phyloP scores from a whole-genome alignment of 2,888 invertebrate species.

The Geotrupes spiniger region DNA sequence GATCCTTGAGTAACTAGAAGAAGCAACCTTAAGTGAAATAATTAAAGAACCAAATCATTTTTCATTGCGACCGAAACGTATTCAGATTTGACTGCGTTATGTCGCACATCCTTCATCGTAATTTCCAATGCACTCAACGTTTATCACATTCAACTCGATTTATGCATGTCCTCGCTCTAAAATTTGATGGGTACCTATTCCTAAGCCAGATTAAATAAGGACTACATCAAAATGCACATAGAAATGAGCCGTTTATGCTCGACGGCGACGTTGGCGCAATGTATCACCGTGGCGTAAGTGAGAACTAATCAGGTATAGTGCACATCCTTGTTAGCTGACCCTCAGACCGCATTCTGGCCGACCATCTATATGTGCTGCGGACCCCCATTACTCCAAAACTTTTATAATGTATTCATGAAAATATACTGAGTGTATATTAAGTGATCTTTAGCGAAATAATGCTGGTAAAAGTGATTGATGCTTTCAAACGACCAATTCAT shows the following conservation, averaged over 20 bases:
- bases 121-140: no score
- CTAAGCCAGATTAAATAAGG: slow-evolving; percentile 16
- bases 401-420: slow-evolving; percentile 17
- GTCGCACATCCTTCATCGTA: no score
- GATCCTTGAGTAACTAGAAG: no score
- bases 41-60: no score
- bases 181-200: no score
- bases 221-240: slow-evolving; percentile 47
- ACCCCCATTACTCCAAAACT: slow-evolving; percentile 10
- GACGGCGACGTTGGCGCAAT: slow-evolving; percentile 34
- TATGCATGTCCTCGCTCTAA: no score
- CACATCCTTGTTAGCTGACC: slow-evolving; percentile 41
- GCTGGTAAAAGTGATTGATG: no score
- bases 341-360: slow-evolving; percentile 22
- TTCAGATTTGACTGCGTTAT: no score
- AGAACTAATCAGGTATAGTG: slow-evolving; percentile 45
- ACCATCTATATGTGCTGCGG: slow-evolving; percentile 8
- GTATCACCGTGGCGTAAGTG: slow-evolving; percentile 31
- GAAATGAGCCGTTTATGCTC: slow-evolving; percentile 38
- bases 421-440: slow-evolving; percentile 21
- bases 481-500: no score
- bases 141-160: no score
- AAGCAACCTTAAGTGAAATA: no score
- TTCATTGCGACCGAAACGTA: no score
- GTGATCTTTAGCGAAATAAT: slow-evolving; percentile 11